phyloP scores from a whole-genome alignment of 2,797 vertebrate genomes.

The Chiloscyllium punctatum region DNA sequence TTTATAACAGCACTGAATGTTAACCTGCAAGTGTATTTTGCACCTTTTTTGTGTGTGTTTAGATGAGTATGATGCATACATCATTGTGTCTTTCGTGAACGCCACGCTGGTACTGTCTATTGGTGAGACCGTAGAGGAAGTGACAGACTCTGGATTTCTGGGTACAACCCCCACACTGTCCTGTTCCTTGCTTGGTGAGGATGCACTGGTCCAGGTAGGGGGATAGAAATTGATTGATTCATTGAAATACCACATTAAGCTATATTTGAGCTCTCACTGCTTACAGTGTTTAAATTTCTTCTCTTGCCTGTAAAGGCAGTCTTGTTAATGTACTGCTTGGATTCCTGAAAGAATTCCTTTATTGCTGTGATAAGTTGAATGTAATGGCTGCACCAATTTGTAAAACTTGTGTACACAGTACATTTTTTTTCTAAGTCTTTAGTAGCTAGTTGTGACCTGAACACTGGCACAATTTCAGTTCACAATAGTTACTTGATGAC shows the following conservation, averaged over 20 bases:
- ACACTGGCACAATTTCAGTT: neutral
- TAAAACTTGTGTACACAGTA: neutral
- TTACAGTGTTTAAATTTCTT: neutral
- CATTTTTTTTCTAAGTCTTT: neutral
- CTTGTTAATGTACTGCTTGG: no score
- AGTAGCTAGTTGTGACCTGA: neutral
- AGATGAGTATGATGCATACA: slow-evolving; percentile 98
- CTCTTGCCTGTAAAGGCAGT: neutral
- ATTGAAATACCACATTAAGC: neutral
- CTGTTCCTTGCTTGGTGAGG: slow-evolving; percentile 91
- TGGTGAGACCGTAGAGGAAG: slow-evolving; percentile 95
- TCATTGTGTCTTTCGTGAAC: slow-evolving; percentile 98
- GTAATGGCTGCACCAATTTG: neutral
- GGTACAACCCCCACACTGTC: slow-evolving; percentile 97
- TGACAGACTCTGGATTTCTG: slow-evolving; percentile 94
- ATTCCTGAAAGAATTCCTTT: neutral
- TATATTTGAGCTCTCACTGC: neutral
- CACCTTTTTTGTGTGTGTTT: slow-evolving; percentile 42
- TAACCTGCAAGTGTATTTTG: slow-evolving; percentile 38
- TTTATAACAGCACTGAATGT: neutral
- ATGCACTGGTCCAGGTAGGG: slow-evolving; percentile 90
- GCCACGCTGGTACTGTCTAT: slow-evolving; percentile 94
- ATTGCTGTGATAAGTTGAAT: neutral
- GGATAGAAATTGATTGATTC: neutral
- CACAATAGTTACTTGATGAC: no score